Conservation (phyloP, 2,888 invertebrate species). For the Drosophila peninsularis region DNA sequence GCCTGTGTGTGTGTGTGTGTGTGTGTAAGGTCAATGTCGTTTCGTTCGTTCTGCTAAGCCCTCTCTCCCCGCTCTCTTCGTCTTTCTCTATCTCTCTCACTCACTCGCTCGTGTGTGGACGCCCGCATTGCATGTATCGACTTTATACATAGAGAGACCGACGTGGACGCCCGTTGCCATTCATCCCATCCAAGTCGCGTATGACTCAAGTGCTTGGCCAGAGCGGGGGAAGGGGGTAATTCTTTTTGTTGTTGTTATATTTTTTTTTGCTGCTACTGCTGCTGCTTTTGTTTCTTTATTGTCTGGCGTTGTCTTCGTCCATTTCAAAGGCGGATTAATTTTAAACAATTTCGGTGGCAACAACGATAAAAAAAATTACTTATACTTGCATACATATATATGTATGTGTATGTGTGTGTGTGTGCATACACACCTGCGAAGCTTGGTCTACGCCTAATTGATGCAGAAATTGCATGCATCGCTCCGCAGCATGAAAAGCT, state of each 20-base stretch:
- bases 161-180: constrained; percentile 54
- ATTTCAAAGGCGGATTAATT: constrained; percentile 65
- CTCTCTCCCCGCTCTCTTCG: constrained; percentile 3
- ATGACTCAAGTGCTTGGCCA: constrained; percentile 69
- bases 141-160: constrained; percentile 53
- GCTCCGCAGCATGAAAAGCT: constrained; percentile 63
- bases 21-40: constrained; percentile 83
- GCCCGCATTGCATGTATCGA: constrained; percentile 66
- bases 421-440: constrained; percentile 31
- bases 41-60: constrained; percentile 52
- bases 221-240: neutral
- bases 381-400: constrained; percentile 52
- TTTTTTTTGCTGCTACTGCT: constrained; percentile 17
- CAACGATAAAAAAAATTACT: constrained; percentile 63
- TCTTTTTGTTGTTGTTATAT: constrained; percentile 18
- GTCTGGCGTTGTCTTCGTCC: constrained; percentile 47
- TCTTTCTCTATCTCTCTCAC: neutral
- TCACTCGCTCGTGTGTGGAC: constrained; percentile 7
- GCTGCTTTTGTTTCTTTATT: constrained; percentile 52
- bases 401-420: neutral
- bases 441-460: constrained; percentile 71
- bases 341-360: constrained; percentile 70
- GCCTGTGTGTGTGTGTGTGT: constrained; percentile 65
- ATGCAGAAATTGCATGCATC: constrained; percentile 76
- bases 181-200: constrained; percentile 64